Percentiles rank a stretch among this genome's conserved stretches.
Conservation (phyloP, 64 coral and sea anemone genomes). For the Astreopora myriophthalma region DNA sequence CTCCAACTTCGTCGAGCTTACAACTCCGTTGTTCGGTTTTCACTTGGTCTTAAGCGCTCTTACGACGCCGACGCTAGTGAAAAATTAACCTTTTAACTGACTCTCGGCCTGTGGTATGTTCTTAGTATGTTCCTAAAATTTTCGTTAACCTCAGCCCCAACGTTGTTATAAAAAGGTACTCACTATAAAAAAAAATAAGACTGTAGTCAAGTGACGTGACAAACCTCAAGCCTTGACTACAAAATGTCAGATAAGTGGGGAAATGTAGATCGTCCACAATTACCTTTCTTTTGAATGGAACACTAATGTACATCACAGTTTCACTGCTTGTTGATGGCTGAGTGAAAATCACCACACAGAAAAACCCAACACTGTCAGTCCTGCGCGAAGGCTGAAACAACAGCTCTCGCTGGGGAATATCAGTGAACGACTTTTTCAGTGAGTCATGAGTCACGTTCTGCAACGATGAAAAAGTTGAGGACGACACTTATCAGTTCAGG, state of each 20-base stretch:
- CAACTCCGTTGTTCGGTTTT: too few species aligned
- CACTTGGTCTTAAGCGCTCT: too few species aligned
- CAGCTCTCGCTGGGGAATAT: background rate
- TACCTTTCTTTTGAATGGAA: background rate
- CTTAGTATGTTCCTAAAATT: too few species aligned
- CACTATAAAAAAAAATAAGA: too few species aligned
- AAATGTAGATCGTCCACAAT: background rate
- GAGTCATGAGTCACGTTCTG: background rate
- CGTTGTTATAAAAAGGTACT: too few species aligned
- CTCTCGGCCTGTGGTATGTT: too few species aligned
- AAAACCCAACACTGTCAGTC: background rate
- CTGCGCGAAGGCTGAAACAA: background rate
- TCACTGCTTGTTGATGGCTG: background rate
- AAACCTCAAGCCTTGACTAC: too few species aligned
- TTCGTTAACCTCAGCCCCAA: too few species aligned
- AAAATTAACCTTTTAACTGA: too few species aligned
- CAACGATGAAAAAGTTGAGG: background rate
- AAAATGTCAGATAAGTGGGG: background rate
- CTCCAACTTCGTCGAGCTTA: too few species aligned
- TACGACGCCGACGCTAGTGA: too few species aligned
- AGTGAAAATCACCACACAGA: background rate
- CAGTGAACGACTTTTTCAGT: background rate
- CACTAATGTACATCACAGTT: slow-evolving; percentile 2
- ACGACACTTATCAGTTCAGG: background rate
- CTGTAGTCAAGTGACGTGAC: too few species aligned